Evolutionary conservation across 2,797 vertebrate species (phyloP).

Genomic region (Spinus pinus): DNA sequence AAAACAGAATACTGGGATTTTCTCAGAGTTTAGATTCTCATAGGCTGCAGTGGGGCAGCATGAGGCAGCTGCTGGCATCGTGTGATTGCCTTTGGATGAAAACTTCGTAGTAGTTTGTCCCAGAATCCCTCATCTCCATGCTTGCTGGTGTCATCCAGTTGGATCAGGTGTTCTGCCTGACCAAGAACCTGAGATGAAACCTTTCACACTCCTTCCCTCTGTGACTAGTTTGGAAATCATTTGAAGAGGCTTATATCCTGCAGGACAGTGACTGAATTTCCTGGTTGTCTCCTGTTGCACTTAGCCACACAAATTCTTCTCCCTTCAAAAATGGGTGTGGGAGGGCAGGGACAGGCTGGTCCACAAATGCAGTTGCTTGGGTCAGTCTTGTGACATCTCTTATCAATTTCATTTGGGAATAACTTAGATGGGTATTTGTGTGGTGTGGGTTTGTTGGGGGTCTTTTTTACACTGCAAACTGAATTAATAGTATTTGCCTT

Average conservation of each 20-base stretch:
- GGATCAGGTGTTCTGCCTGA: not conserved
- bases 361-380: not conserved
- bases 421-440: not conserved
- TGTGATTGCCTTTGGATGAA: not conserved
- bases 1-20: not conserved
- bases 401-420: not conserved
- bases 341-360: not conserved
- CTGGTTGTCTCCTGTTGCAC: not conserved
- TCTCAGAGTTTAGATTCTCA: not conserved
- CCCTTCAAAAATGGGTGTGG: not conserved
- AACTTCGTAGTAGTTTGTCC: not conserved
- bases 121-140: not conserved
- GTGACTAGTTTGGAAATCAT: not conserved
- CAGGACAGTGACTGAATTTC: not conserved
- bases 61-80: not conserved
- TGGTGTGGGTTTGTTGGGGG: fast-evolving
- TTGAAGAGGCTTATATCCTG: not conserved
- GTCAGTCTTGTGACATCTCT: not conserved
- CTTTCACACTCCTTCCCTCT: not conserved
- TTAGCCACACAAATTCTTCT: not conserved
- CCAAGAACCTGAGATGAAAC: not conserved
- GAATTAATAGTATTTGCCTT: not conserved
- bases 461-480: not conserved
- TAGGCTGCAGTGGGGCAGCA: not conserved
- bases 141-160: not conserved